Evolutionary conservation across 2,113 vertebrate genomes (phyloP).

Genomic region (Mus pahari): DNA sequence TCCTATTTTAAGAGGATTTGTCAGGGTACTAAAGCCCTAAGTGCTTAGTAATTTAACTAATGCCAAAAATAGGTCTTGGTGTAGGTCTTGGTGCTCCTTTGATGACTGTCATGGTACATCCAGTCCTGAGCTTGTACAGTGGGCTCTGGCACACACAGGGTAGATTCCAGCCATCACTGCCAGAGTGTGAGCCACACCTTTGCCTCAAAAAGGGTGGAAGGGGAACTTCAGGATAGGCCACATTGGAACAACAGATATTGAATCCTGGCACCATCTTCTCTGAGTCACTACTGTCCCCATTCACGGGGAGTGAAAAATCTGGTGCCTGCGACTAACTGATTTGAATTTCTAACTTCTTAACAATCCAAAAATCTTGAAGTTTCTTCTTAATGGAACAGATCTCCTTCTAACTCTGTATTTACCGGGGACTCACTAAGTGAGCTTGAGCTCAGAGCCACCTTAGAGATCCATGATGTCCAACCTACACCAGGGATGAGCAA

Average conservation of each 20-base stretch:
- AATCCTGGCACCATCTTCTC: constrained; percentile 42
- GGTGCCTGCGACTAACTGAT: background rate
- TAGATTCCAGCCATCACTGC: accelerated
- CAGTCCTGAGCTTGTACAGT: background rate
- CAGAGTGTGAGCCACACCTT: background rate
- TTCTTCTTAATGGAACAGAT: background rate
- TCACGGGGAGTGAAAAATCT: constrained; percentile 53
- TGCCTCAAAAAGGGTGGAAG: background rate
- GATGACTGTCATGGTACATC: background rate
- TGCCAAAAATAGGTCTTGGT: constrained; percentile 22
- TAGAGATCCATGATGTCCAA: background rate
- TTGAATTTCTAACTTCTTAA: constrained; percentile 51
- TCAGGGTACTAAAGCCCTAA: background rate
- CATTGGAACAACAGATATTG: constrained; percentile 23
- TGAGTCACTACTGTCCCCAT: constrained; percentile 59
- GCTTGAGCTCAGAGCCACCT: background rate
- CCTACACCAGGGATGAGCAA: background rate
- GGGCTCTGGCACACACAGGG: background rate
- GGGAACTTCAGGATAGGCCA: constrained; percentile 12
- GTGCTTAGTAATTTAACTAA: constrained; percentile 67
- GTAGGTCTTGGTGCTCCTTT: background rate
- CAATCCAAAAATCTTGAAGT: constrained; percentile 44
- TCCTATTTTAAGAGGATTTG: constrained; percentile 75
- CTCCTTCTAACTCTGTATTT: constrained; percentile 12
- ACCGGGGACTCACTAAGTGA: background rate